These are phyloP conservation scores for Macrosiphum euphorbiae DNA, from an alignment of 2,888 invertebrate species.

Conservation along the genomic window DNA sequence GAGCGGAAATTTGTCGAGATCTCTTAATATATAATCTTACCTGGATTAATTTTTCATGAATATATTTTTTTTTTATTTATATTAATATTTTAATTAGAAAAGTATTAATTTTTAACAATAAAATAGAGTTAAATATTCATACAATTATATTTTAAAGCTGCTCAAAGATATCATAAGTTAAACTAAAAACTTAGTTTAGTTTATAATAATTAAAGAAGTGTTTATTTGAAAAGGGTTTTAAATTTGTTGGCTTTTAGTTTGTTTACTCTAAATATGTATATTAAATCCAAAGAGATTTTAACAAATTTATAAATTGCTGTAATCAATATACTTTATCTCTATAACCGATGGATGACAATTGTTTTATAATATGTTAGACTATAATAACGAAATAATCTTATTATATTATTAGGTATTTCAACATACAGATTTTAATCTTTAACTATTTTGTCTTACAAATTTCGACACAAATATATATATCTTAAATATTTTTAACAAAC, in stretches of 20 bases:
- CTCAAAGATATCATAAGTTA: not conserved
- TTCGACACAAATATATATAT: not conserved
- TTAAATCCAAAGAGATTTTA: not conserved
- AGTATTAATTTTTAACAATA: slow-evolving; percentile 8
- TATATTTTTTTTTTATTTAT: not conserved
- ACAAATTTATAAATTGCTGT: not conserved
- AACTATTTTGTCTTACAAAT: not conserved
- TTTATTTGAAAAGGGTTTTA: not conserved
- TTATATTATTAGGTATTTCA: not conserved
- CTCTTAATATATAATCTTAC: slow-evolving; percentile 40
- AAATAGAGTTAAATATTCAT: not conserved
- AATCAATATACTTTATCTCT: not conserved
- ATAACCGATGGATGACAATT: not conserved
- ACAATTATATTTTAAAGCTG: slow-evolving; percentile 2
- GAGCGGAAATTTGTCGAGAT: slow-evolving; percentile 37
- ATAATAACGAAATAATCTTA: not conserved
- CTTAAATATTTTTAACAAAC: not conserved
- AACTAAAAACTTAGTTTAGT: not conserved
- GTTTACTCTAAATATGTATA: not conserved
- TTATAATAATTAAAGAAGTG: not conserved
- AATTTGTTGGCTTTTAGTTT: not conserved
- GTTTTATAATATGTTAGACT: not conserved
- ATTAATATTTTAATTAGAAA: slow-evolving; percentile 45
- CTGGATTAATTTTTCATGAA: slow-evolving; percentile 42
- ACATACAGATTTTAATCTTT: not conserved